Percentiles rank a stretch among this genome's conserved stretches.
phyloP scores from a whole-genome alignment of 2,797 vertebrate genomes.

The Myotis findleyi region DNA sequence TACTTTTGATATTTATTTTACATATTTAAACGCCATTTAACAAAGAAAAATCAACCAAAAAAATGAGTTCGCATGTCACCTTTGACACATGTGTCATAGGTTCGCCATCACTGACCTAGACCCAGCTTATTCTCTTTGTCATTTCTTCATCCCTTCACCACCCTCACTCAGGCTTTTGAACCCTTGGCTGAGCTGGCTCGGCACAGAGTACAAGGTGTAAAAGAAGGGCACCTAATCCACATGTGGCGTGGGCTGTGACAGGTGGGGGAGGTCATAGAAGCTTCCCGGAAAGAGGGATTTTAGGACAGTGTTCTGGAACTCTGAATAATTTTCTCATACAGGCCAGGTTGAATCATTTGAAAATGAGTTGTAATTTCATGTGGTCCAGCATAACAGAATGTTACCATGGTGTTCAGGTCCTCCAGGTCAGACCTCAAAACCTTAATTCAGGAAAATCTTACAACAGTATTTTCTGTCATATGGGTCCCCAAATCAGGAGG shows the following conservation, averaged over 20 bases:
- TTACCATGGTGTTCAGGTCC: neutral
- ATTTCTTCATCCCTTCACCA: too few relatives aligned
- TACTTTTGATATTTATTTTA: too few relatives aligned
- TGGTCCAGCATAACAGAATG: neutral
- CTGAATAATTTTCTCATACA: neutral
- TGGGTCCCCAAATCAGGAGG: neutral
- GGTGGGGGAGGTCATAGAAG: neutral
- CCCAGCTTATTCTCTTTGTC: too few relatives aligned
- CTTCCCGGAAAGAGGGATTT: neutral
- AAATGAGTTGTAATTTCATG: conserved; percentile 23
- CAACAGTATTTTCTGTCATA: neutral
- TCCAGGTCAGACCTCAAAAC: neutral
- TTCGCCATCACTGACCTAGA: too few relatives aligned
- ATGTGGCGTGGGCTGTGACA: neutral
- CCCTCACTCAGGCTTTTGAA: too few relatives aligned
- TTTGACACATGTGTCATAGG: too few relatives aligned
- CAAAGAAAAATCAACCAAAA: too few relatives aligned
- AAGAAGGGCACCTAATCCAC: neutral
- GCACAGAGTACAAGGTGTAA: neutral
- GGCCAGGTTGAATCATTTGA: neutral
- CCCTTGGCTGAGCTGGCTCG: too few relatives aligned
- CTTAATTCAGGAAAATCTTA: neutral
- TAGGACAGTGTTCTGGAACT: neutral
- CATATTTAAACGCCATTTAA: too few relatives aligned
- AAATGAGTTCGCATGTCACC: too few relatives aligned